Evolutionary conservation across 2,797 vertebrate genomes (phyloP).

Genomic region (Sebastes oblongus): DNA sequence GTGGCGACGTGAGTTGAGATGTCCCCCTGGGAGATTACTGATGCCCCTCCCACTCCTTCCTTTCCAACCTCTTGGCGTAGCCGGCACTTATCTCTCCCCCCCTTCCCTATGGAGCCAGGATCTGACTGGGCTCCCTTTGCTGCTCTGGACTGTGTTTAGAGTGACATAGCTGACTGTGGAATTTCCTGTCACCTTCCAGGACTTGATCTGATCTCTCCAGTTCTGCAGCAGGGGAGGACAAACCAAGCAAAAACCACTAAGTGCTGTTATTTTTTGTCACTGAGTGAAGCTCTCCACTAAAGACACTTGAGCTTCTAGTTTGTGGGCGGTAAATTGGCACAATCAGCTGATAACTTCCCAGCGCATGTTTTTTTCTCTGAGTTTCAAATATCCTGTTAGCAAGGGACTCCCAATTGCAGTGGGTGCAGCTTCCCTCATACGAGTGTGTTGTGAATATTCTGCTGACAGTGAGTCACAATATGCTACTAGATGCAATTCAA

Average conservation of each 20-base stretch:
- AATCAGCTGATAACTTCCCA: conserved; percentile 14
- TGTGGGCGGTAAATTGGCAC: conserved; percentile 34
- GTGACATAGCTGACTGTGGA: conserved; percentile 67
- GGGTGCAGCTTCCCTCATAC: not conserved
- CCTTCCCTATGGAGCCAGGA: conserved; percentile 49
- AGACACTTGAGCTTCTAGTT: conserved; percentile 46
- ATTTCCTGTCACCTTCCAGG: conserved; percentile 73
- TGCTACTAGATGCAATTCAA: not conserved
- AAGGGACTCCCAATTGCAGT: not conserved
- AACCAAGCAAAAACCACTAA: conserved; percentile 75
- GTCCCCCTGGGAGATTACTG: conserved; percentile 21
- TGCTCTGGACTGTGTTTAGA: conserved; percentile 70
- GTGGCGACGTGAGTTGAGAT: conserved; percentile 83
- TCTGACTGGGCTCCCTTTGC: conserved; percentile 40
- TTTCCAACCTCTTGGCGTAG: conserved; percentile 29
- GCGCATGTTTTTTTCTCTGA: not conserved
- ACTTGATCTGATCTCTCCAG: conserved; percentile 53
- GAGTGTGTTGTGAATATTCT: not conserved
- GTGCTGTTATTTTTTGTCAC: conserved; percentile 71
- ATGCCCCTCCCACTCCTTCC: not conserved
- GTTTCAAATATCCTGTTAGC: conserved; percentile 2
- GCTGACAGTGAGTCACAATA: conserved; percentile 7
- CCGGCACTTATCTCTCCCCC: conserved; percentile 64
- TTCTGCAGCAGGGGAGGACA: conserved; percentile 49
- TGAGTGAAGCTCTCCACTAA: conserved; percentile 55